Evolutionary conservation across 2,888 invertebrate genomes (phyloP), one percentile per base, ranked within the genome.

Genomic region (Parascotia fuliginaria): DNA sequence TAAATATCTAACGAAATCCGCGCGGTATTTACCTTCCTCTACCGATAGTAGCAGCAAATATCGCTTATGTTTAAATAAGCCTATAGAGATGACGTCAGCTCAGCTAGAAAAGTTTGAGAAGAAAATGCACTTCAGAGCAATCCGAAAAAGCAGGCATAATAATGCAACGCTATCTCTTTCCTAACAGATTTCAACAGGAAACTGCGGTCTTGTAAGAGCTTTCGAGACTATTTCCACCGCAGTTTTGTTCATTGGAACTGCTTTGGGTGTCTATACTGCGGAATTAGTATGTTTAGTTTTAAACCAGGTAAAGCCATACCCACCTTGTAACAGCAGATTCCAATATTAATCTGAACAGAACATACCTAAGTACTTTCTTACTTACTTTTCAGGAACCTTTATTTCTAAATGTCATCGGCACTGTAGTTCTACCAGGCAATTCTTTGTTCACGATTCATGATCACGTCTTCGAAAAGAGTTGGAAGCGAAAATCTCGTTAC

Each of bases 171-270:
- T n/a, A n/a, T n/a, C n/a, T n/a, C 31, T 22, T 51, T n/a, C 29
- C 39, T 63, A 22, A 22, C 61, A 92, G 91, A 86, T 92, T 55
- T 83, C 87, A 1, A 88, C 85, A 3, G 91, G 90, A 1, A 85
- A 79, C 50, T 90, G 90, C 56, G 92, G 92, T n/a, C 76, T 91
- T 0, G 87, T 92, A 45, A 83, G 87, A 59, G 87, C 87, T 11
- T 76, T 75, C 53, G 91, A 92, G 71, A 83, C 77, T 4, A 87
- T 91, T 9, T 78, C 81, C 1, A 82, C 83, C 0, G 75, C 79
- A 0, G 60, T 92, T 4, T 22, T 75, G n/a, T 92, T 92, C 55
- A 82, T 80, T 14, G 92, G 89, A 28, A 75, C 58, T 11, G 81
- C 87, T 7, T 75, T 90, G 22, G 92, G 92, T 12, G 60, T 87